Conservation (phyloP, 2,797 vertebrate genomes). For the Kryptopterus vitreolus region DNA sequence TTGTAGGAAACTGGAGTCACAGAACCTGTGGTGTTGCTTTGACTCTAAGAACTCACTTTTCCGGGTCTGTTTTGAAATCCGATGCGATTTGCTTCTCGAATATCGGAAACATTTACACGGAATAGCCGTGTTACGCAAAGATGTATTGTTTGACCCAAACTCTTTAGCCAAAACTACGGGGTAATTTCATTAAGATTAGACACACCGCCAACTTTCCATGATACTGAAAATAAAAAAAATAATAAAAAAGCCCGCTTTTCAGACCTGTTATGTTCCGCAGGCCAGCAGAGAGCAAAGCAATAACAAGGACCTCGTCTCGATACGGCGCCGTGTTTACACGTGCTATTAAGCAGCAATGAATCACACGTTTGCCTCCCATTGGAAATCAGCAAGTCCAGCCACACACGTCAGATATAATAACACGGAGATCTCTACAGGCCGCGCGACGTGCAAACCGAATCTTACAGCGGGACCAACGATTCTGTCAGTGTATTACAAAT, state of each 20-base stretch:
- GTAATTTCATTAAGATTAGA: constrained; percentile 8
- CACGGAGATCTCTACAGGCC: constrained; percentile 42
- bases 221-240: constrained; percentile 29
- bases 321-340: constrained; percentile 57
- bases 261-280: constrained; percentile 29
- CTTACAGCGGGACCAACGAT: constrained; percentile 35
- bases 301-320: constrained; percentile 55
- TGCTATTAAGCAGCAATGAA: constrained; percentile 61
- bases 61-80: background rate
- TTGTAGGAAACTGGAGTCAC: background rate
- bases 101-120: background rate
- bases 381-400: constrained; percentile 57
- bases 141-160: background rate
- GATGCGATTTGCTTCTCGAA: background rate
- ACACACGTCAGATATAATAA: constrained; percentile 68
- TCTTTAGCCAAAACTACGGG: background rate
- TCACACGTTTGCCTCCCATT: constrained; percentile 50
- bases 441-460: constrained; percentile 24
- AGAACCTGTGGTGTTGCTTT: background rate
- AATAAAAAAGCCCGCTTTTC: constrained; percentile 22
- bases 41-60: constrained; percentile 1
- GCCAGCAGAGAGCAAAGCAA: constrained; percentile 52
- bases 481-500: constrained; percentile 55
- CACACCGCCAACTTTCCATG: background rate
- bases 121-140: background rate